phyloP scores from a whole-genome alignment of 1,140 invertebrate species.

The Rhopalosiphum padi region DNA sequence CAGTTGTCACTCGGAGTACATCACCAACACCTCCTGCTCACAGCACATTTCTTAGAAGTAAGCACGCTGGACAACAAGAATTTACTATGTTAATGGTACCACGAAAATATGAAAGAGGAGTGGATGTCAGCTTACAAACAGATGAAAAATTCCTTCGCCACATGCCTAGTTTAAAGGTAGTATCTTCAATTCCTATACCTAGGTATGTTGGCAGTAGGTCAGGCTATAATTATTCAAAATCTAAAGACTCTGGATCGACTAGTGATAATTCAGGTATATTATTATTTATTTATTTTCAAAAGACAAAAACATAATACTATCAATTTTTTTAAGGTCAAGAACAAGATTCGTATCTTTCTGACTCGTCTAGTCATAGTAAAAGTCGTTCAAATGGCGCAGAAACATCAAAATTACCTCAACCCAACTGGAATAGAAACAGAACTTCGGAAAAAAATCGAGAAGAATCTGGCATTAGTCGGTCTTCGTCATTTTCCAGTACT shows the following conservation, averaged over 20 bases:
- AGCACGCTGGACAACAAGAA: conserved; percentile 75
- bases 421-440: conserved; percentile 41
- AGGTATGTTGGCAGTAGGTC: conserved; percentile 6
- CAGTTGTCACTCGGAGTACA: conserved; percentile 74
- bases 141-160: conserved; percentile 58
- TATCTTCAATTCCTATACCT: conserved; percentile 41
- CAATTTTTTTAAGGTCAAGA: conserved; percentile 12
- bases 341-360: conserved; percentile 41
- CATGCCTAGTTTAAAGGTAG: conserved; percentile 38
- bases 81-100: conserved; percentile 73
- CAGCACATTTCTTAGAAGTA: conserved; percentile 69
- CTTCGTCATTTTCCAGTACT: conserved; percentile 32
- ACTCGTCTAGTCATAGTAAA: conserved; percentile 17
- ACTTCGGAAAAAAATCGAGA: conserved; percentile 39
- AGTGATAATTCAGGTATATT: conserved; percentile 48
- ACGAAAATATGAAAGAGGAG: conserved; percentile 52
- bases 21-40: conserved; percentile 77
- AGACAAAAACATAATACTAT: neutral
- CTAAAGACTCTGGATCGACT: conserved; percentile 34
- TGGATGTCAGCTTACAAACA: conserved; percentile 57
- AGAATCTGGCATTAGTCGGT: conserved; percentile 6
- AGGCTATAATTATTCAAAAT: neutral
- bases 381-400: conserved; percentile 32
- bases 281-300: neutral
- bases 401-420: conserved; percentile 42